Base-by-base conservation (phyloP, 2,797 vertebrate genomes). In the Ammospiza maritima region DNA sequence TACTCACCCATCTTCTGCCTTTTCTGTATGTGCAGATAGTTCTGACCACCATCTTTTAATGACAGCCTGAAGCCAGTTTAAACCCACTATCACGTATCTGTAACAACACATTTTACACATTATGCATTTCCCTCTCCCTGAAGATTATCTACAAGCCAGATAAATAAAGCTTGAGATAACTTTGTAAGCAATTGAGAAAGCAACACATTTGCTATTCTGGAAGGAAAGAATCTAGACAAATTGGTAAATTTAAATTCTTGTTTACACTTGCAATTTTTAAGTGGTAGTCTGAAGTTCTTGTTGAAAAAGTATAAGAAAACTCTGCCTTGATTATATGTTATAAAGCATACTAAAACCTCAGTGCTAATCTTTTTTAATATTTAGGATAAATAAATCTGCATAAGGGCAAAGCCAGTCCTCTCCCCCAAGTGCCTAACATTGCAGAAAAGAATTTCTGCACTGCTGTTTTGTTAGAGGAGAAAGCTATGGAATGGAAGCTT, bases 51-150 rank as follows among this genome's bases (percentile, higher is more conserved):
- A 99, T 85, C 98, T 98, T 96, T 98, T 99, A 97, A 99, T 98
- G 96, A 99, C 98, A 85, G 99, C 98, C 95, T 98, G 97, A 85
- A 99, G 98, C 99, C 99, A 99, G 92, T 98, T 98, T 94, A 99
- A 98, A 92, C 98, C 99, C 95, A 98, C 98, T 82, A 98, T 97
- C 44, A 99, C 97, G 48, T 99, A 99, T 82, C 99, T 99, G 98
- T 76, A 96, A 97, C 62, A 91, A 84, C 11, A 96, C 14, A 83
- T 92, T 92, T 90, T 32, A 91, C n/a, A 81, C 7, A 32, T 88
- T 72, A 95, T 27, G 42, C 18, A 60, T 67, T 77, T 67, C 11
- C 14, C 7, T 10, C 2, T 2, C 17, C 9, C 1, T 16, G 7
- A 51, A 42, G 56, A 54, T 4, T 54, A 80, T 12, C 44, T 61